phyloP scores from a whole-genome alignment of 2,888 invertebrate species.

The Hypolimnas misippus region DNA sequence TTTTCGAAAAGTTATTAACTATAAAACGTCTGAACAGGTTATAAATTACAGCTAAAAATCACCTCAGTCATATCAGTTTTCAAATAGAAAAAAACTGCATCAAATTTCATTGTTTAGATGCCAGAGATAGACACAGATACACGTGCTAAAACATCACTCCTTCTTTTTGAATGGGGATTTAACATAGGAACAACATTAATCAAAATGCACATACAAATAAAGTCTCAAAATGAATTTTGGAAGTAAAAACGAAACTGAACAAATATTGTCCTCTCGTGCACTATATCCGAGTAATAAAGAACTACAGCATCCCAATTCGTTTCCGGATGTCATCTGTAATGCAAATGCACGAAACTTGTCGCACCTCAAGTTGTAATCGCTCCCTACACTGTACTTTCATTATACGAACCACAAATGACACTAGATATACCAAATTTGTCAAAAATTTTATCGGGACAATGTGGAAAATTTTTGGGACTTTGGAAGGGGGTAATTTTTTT shows the following conservation, averaged over 20 bases:
- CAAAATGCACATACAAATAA: background rate
- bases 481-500: too few species aligned
- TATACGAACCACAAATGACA: conserved; percentile 5
- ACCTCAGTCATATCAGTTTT: too few species aligned
- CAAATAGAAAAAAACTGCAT: too few species aligned
- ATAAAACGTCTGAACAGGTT: too few species aligned
- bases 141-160: too few species aligned
- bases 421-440: background rate
- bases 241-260: background rate
- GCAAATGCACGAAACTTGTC: conserved; percentile 10
- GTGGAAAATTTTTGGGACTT: background rate
- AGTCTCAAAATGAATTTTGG: background rate
- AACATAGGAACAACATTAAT: background rate
- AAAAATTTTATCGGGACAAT: background rate
- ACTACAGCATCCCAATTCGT: conserved; percentile 6
- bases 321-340: conserved; percentile 6
- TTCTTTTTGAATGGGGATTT: too few species aligned
- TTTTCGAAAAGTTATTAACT: too few species aligned
- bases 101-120: too few species aligned
- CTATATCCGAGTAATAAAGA: background rate
- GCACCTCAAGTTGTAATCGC: conserved; percentile 10
- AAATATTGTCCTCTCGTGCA: background rate
- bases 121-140: too few species aligned
- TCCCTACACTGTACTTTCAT: conserved; percentile 5
- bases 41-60: too few species aligned